These are phyloP conservation scores for Meloidogyne exigua DNA, from an alignment of 1,140 invertebrate genomes.

Conservation along the genomic window DNA sequence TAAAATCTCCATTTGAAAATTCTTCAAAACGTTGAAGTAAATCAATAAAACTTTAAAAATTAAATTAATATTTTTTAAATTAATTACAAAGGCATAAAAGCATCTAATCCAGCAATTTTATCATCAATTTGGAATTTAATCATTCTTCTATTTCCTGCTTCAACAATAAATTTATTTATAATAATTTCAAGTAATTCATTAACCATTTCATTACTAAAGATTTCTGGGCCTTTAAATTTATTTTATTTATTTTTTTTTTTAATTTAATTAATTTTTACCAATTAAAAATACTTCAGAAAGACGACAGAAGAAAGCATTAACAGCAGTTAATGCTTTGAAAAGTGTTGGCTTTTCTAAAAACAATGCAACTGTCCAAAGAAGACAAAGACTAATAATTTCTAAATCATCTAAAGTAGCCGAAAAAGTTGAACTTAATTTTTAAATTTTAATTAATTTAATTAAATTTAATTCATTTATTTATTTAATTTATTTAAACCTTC, in stretches of 20 bases:
- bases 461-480: not conserved
- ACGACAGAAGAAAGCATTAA: constrained; percentile 36
- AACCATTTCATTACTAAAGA: constrained; percentile 24
- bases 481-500: constrained; percentile 13
- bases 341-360: constrained; percentile 31
- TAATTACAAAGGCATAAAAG: constrained; percentile 50
- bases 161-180: constrained; percentile 20
- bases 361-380: constrained; percentile 43
- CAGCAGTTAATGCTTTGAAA: constrained; percentile 42
- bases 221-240: constrained; percentile 26
- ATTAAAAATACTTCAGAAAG: constrained; percentile 42
- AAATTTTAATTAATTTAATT: not conserved
- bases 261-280: constrained; percentile 23
- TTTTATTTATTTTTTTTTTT: not conserved
- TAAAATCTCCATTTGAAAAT: constrained; percentile 37
- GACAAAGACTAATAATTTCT: constrained; percentile 41
- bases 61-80: constrained; percentile 4
- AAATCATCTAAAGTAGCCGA: constrained; percentile 38
- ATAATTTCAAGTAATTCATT: constrained; percentile 12
- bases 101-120: constrained; percentile 42
- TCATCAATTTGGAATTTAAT: constrained; percentile 25
- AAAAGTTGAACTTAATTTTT: not conserved
- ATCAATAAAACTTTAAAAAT: constrained; percentile 35
- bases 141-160: not conserved
- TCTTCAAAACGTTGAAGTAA: constrained; percentile 40